phyloP scores from a whole-genome alignment of 2,888 invertebrate genomes.

The Eremobia ochroleuca region DNA sequence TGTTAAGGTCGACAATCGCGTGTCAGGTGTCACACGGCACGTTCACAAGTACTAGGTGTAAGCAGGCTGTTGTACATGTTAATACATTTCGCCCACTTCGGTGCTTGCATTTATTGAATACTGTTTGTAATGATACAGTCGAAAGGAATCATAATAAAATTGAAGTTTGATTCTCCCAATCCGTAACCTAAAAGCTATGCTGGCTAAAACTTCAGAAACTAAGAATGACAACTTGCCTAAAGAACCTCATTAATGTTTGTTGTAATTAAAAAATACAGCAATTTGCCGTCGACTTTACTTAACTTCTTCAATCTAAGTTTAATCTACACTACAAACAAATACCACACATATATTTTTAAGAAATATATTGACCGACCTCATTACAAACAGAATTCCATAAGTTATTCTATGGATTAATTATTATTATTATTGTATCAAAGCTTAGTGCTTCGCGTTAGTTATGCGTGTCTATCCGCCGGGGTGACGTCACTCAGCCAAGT shows the following conservation, averaged over 20 bases:
- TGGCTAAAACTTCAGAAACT: background rate
- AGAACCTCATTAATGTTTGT: background rate
- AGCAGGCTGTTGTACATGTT: conserved; percentile 69
- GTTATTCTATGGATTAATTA: conserved; percentile 61
- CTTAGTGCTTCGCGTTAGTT: conserved; percentile 77
- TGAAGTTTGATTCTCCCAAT: background rate
- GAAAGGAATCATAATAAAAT: conserved; percentile 11
- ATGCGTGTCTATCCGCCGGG: conserved; percentile 45
- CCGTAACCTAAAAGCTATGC: background rate
- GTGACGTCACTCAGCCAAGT: conserved; percentile 17
- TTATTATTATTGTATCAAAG: conserved; percentile 71
- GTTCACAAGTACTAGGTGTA: conserved; percentile 63
- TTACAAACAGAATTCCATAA: conserved; percentile 75
- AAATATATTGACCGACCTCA: conserved; percentile 38
- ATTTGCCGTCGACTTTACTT: background rate
- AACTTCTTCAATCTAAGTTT: background rate
- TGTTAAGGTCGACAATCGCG: conserved; percentile 55
- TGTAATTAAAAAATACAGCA: background rate
- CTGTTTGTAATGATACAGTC: conserved; percentile 72
- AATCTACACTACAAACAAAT: background rate
- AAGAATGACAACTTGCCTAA: background rate
- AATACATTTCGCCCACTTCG: conserved; percentile 79
- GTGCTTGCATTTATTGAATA: conserved; percentile 80
- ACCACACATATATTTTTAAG: background rate
- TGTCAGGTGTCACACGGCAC: conserved; percentile 55